These are phyloP conservation scores for Xerus rutilus DNA, from an alignment of 2,797 vertebrate species.

Conservation along the genomic window DNA sequence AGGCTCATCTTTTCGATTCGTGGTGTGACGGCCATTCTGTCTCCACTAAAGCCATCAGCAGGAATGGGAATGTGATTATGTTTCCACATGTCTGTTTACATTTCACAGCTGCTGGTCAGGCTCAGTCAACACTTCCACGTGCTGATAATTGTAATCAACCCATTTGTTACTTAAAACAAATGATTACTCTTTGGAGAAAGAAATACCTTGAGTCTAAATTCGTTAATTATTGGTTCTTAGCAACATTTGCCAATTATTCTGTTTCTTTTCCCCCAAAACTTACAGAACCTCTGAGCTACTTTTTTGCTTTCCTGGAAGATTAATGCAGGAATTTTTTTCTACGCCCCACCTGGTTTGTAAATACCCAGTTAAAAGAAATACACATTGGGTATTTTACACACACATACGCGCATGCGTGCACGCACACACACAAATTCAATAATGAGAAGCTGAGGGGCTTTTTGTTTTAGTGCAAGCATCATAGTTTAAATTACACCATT, in stretches of 20 bases:
- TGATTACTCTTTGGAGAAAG: slow-evolving; percentile 47
- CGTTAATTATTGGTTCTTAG: slow-evolving; percentile 63
- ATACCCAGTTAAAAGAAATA: slow-evolving; percentile 24
- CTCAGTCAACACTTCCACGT: slow-evolving; percentile 52
- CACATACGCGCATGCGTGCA: neutral
- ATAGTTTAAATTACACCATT: neutral
- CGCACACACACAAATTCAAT: neutral
- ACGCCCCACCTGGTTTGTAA: slow-evolving; percentile 40
- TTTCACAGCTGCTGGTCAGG: slow-evolving; percentile 54
- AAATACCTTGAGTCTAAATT: slow-evolving; percentile 71
- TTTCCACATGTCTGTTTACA: slow-evolving; percentile 28
- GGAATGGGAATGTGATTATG: neutral
- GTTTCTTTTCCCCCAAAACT: slow-evolving; percentile 19
- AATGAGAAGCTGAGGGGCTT: neutral
- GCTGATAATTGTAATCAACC: slow-evolving; percentile 62
- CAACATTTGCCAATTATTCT: slow-evolving; percentile 52
- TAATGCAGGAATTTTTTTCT: neutral
- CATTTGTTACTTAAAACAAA: slow-evolving; percentile 69
- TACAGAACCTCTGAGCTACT: slow-evolving; percentile 13
- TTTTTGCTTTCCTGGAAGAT: slow-evolving; percentile 22
- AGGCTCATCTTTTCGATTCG: slow-evolving; percentile 28
- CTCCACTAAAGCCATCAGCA: slow-evolving; percentile 16
- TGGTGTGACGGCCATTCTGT: neutral
- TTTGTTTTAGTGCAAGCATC: neutral
- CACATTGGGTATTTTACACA: neutral